Percentiles rank a stretch among this genome's conserved stretches.
phyloP scores from a whole-genome alignment of 2,888 invertebrate species.

The Hyposoter didymator region DNA sequence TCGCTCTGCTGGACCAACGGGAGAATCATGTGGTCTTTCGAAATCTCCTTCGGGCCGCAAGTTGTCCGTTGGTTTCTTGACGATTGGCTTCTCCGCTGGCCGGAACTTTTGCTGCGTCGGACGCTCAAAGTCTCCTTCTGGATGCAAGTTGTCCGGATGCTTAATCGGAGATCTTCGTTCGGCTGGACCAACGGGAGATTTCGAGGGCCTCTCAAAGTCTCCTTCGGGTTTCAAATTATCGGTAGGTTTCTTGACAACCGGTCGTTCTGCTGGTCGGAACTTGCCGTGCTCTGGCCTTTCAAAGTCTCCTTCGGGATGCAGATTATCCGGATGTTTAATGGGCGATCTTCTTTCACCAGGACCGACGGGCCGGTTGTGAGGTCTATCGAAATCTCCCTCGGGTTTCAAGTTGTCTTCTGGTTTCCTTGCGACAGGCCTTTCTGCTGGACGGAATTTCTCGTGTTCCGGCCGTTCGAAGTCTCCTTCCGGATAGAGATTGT shows the following conservation, averaged over 20 bases:
- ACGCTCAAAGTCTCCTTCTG: conserved; percentile 78
- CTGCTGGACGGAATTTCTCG: conserved; percentile 8
- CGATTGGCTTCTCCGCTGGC: conserved; percentile 69
- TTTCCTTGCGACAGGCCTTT: conserved; percentile 1
- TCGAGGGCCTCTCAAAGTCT: conserved; percentile 84
- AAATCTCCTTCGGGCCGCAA: conserved; percentile 86
- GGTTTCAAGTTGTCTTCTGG: conserved; percentile 14
- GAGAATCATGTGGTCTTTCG: conserved; percentile 77
- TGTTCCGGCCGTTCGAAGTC: conserved; percentile 84
- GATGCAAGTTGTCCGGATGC: conserved; percentile 85
- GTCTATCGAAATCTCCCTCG: conserved; percentile 13
- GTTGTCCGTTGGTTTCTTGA: conserved; percentile 81
- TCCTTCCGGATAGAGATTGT: conserved; percentile 86
- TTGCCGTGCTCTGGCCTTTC: conserved; percentile 82
- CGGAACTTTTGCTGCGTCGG: conserved; percentile 69
- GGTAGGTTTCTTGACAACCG: conserved; percentile 82
- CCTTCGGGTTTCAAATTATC: conserved; percentile 87
- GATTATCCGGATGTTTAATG: conserved; percentile 84
- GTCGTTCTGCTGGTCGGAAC: conserved; percentile 83
- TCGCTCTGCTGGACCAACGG: conserved; percentile 75
- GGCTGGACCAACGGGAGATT: conserved; percentile 82
- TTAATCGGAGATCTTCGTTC: conserved; percentile 85
- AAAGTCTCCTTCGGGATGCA: conserved; percentile 85
- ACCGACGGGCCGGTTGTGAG: not conserved
- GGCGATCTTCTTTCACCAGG: conserved; percentile 9